These are phyloP conservation scores for Dascillus cervinus DNA, from an alignment of 2,888 invertebrate species.

Conservation along the genomic window DNA sequence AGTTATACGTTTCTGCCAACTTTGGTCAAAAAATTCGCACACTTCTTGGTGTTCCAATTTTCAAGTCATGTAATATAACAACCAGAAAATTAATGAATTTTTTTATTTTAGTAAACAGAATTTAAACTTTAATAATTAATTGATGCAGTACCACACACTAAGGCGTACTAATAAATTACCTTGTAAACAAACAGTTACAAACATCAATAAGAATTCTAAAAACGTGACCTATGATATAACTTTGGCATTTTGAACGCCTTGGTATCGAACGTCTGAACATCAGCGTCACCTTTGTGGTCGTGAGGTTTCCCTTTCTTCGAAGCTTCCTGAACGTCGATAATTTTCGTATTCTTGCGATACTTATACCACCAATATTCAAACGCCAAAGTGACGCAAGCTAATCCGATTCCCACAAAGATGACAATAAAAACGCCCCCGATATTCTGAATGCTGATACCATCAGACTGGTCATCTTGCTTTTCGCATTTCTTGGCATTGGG, in stretches of 20 bases:
- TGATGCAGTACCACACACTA: no score
- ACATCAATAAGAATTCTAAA: no score
- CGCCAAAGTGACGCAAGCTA: conserved; percentile 83
- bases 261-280: conserved; percentile 6
- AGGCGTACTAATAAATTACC: no score
- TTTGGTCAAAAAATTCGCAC: no score
- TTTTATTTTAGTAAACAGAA: no score
- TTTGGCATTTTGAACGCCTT: conserved; percentile 8
- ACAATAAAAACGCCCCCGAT: conserved; percentile 98
- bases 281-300: conserved; percentile 3
- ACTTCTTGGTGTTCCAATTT: no score
- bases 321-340: conserved; percentile 56
- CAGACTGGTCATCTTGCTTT: conserved; percentile 85
- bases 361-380: conserved; percentile 95
- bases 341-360: conserved; percentile 54
- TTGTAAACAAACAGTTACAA: no score
- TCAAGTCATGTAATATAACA: no score
- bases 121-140: no score
- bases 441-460: conserved; percentile 95
- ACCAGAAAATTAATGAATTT: no score
- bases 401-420: conserved; percentile 88
- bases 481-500: conserved; percentile 70
- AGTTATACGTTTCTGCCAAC: no score
- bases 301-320: conserved; percentile 9
- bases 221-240: conserved; percentile 11